Evolutionary conservation across 2,888 invertebrate genomes (phyloP), one percentile per base, ranked within the genome.

Genomic region (Microplitis deprimator): DNA sequence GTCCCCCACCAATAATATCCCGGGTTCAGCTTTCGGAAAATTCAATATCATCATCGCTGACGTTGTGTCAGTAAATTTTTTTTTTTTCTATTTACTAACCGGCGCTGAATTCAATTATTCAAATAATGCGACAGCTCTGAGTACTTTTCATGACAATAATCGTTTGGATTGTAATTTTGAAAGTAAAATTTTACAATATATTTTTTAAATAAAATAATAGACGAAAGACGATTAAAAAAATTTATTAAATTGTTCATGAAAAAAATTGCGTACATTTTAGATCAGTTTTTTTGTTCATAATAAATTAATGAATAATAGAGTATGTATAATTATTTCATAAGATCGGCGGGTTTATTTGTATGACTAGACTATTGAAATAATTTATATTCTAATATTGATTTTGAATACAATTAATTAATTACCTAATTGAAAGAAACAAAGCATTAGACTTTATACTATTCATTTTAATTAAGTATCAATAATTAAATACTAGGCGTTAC

Each of bases 1-100:
- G 83, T 83, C 82, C 86, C 84, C 79, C 79, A 78, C 78, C 76
- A 78, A 81, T 79, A 77, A 77, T 76, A 80, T 73, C 61, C 62
- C 60, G 40, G 73, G 73, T 81, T 79, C 80, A 79, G 79, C 75
- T 77, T 79, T 81, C 82, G 81, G 79, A 83, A 85, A 85, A 84
- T 83, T 84, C 82, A 73, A 81, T 80, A 81, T 78, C 77, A 78
- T 79, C 75, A 76, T 77, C 76, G 69, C 38, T 68, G 60, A 73
- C 73, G 73, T 65, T 65, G 29, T 38, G 29, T 64, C 65, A 74
- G 68, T 38, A n/a, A 60, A 74, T 68, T 60, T 68, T 13, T 39
- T 16, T 62, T 29, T 70, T 8, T 13, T 50, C 4, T 50, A 5
- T 50, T 50, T 50, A 13, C 13, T 50, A 13, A 50, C 13, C 13